A percentile compares a stretch with the other conserved stretches of the same genome.
phyloP scores from a whole-genome alignment of 2,797 vertebrate species.

The Fistularia commersonii region DNA sequence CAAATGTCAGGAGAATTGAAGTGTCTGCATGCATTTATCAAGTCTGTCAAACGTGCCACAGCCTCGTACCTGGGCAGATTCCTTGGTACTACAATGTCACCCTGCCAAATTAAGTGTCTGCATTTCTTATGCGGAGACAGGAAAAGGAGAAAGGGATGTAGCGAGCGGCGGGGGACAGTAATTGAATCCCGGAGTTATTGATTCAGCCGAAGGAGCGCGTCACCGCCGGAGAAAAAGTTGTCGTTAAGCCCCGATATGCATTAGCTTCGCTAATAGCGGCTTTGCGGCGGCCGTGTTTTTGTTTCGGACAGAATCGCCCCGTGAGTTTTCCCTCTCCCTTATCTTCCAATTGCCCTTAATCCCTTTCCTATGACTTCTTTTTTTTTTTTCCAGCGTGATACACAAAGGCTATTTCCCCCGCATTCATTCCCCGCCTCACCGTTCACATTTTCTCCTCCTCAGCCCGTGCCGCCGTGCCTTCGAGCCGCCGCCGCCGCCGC shows the following conservation, averaged over 20 bases:
- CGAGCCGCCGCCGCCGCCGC: slow-evolving; percentile 24
- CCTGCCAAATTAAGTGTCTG: slow-evolving; percentile 56
- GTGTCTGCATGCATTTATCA: slow-evolving; percentile 28
- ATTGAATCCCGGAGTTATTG: slow-evolving; percentile 65
- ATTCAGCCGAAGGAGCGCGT: slow-evolving; percentile 48
- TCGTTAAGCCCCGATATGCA: slow-evolving; percentile 57
- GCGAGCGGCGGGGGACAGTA: slow-evolving; percentile 50
- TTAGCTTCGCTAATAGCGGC: slow-evolving; percentile 46
- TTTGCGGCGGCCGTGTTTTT: slow-evolving; percentile 42
- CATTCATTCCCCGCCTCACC: slow-evolving; percentile 8
- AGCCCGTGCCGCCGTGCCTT: slow-evolving; percentile 21
- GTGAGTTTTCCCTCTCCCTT: slow-evolving; percentile 36
- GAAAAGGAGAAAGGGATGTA: slow-evolving; percentile 15
- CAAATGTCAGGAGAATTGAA: slow-evolving; percentile 21
- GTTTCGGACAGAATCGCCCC: slow-evolving; percentile 37
- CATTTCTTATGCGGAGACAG: slow-evolving; percentile 37
- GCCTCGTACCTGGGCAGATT: slow-evolving; percentile 7
- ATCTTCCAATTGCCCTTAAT: slow-evolving; percentile 28
- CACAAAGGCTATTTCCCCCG: background rate
- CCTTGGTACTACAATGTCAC: slow-evolving; percentile 34
- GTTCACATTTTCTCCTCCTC: slow-evolving; percentile 19
- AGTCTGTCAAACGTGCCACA: slow-evolving; percentile 38
- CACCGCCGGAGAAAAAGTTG: slow-evolving; percentile 43
- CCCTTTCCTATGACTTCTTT: slow-evolving; percentile 3
- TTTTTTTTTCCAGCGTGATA: background rate